These are phyloP conservation scores for Eupeodes latifasciatus DNA, from an alignment of 2,888 invertebrate genomes.

Conservation along the genomic window DNA sequence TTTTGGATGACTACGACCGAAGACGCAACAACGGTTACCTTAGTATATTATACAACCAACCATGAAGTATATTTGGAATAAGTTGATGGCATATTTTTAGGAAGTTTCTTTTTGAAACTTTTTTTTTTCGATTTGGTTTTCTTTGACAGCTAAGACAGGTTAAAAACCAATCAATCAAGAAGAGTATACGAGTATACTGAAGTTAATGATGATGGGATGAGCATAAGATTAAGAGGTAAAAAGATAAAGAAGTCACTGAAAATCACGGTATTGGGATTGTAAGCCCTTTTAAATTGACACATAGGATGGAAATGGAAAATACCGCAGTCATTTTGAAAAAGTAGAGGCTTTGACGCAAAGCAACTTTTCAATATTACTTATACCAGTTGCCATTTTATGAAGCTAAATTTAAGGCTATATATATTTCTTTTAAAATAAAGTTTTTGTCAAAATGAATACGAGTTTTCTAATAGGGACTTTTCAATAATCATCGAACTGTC, in stretches of 20 bases:
- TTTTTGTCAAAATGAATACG: too few relatives aligned
- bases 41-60: neutral
- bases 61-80: neutral
- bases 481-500: too few relatives aligned
- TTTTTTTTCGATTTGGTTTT: neutral
- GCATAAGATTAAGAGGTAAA: neutral
- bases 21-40: too few relatives aligned
- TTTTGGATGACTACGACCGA: neutral
- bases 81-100: conserved; percentile 3
- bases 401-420: too few relatives aligned
- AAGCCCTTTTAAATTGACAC: too few relatives aligned
- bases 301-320: too few relatives aligned
- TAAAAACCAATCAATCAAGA: conserved; percentile 27
- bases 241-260: neutral
- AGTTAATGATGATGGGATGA: neutral
- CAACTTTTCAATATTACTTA: too few relatives aligned
- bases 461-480: too few relatives aligned
- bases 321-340: too few relatives aligned
- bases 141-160: conserved; percentile 23
- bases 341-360: too few relatives aligned
- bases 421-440: too few relatives aligned
- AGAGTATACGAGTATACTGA: neutral
- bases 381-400: too few relatives aligned
- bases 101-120: neutral
- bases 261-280: neutral